Evolutionary conservation across 2,797 vertebrate genomes (phyloP).

Genomic region (Thaleichthys pacificus): DNA sequence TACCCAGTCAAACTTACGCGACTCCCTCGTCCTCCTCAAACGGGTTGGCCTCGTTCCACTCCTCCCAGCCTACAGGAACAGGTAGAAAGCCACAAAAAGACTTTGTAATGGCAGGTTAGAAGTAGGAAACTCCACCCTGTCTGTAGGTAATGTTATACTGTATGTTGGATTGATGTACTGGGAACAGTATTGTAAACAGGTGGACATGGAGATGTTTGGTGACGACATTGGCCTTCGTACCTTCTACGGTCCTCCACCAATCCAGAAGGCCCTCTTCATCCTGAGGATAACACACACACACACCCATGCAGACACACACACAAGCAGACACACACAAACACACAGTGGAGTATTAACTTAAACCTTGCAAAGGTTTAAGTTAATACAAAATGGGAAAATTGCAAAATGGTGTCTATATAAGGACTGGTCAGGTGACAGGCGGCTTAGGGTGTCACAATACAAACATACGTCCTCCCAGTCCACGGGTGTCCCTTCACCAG

Average conservation of each 20-base stretch:
- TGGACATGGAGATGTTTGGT: not conserved
- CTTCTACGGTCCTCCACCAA: constrained; percentile 63
- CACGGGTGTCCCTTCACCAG: constrained; percentile 32
- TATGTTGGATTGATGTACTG: no score
- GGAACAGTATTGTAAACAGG: no score
- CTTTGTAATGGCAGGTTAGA: no score
- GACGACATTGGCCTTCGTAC: constrained; percentile 24
- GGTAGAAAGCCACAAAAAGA: no score
- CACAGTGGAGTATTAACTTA: not conserved
- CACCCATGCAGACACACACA: not conserved
- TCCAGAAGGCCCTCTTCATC: constrained; percentile 60
- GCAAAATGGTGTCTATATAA: no score
- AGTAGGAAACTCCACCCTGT: not conserved
- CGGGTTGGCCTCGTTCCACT: constrained; percentile 66
- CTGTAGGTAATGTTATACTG: no score
- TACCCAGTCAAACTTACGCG: constrained; percentile 55
- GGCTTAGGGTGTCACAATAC: no score
- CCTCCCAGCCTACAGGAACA: constrained; percentile 64
- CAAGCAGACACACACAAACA: not conserved
- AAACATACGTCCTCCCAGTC: constrained; percentile 61
- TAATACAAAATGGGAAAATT: no score
- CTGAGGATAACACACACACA: constrained; percentile 33
- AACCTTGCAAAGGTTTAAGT: no score
- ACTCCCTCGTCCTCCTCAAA: constrained; percentile 60
- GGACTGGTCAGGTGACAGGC: no score